These are phyloP conservation scores for Diplosoma virens DNA, from an alignment of 23 tunicate genomes.

Conservation along the genomic window DNA sequence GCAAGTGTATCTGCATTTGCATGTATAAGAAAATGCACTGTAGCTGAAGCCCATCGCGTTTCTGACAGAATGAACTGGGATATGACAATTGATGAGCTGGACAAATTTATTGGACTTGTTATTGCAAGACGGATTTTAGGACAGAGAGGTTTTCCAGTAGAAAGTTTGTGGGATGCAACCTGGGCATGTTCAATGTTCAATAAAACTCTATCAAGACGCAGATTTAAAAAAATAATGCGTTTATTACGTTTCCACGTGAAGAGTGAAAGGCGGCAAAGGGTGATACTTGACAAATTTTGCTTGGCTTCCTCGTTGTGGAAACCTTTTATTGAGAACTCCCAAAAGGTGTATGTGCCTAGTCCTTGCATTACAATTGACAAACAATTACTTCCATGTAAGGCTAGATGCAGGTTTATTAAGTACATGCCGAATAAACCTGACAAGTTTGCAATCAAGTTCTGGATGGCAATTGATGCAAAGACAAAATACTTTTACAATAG, in stretches of 20 bases:
- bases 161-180: conserved; percentile 9
- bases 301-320: no score
- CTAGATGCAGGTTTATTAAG: no score
- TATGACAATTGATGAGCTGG: conserved; percentile 19
- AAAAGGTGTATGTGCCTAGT: no score
- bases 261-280: no score
- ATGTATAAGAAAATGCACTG: conserved; percentile 10
- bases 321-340: no score
- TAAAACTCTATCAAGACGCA: conserved; percentile 9
- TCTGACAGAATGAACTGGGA: conserved; percentile 6
- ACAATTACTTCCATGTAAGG: no score
- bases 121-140: conserved; percentile 12
- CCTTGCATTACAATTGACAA: no score
- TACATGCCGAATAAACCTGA: no score
- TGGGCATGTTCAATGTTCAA: conserved; percentile 1
- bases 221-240: not conserved
- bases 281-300: no score
- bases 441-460: no score
- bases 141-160: conserved; percentile 10
- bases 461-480: no score
- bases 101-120: conserved; percentile 10
- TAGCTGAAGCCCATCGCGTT: conserved; percentile 13
- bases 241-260: conserved; percentile 13
- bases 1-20: not conserved
- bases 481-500: no score